Evolutionary conservation across 2,113 vertebrate species (phyloP), one percentile per base, ranked within the genome.

Genomic region (Anguilla rostrata): DNA sequence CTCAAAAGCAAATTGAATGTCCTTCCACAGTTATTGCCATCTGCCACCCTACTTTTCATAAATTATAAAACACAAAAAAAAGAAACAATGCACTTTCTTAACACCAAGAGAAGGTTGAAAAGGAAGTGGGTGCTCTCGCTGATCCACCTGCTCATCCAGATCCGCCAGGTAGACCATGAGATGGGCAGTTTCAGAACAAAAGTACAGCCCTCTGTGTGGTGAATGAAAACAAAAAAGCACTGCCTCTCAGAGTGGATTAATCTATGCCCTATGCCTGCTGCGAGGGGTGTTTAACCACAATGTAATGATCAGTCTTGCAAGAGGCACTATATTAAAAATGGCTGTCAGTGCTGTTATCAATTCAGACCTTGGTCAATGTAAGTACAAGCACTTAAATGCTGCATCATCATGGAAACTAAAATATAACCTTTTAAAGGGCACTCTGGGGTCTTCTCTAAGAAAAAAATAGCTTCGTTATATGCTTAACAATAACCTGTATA

Each of bases 1-100:
- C 20, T 78, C 66, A 78, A 79, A 85, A 78, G 84, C 63, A 29
- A n/a, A 71, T 81, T 16, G 82, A 84, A 84, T 84, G 83, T 84
- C 86, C 84, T 53, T 39, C 40, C 15, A 34, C 11, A 22, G 34
- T 87, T 3, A 82, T 20, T 60, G 86, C 7, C 9, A 9, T 75
- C 71, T 34, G 26, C n/a, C 5, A 80, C n/a, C 40, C 39, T 81
- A 39, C 82, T 46, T 71, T 81, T 80, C 34, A 20, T 66, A 71
- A 39, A 84, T 26, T 71, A 39, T n/a, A 57, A 86, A 86, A 80
- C 22, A 39, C 41, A 85, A 79, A 85, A 26, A 80, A 79, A 53
- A 71, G 5, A n/a, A 71, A 71, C 29, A 71, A 71, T 3, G 63
- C n/a, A 22, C 22, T 71, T 71, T 71, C 4, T 71, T 71, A 39